A percentile compares a stretch with the other conserved stretches of the same genome.
Conservation (phyloP, 2,113 vertebrate genomes). For the Panthera tigris region DNA sequence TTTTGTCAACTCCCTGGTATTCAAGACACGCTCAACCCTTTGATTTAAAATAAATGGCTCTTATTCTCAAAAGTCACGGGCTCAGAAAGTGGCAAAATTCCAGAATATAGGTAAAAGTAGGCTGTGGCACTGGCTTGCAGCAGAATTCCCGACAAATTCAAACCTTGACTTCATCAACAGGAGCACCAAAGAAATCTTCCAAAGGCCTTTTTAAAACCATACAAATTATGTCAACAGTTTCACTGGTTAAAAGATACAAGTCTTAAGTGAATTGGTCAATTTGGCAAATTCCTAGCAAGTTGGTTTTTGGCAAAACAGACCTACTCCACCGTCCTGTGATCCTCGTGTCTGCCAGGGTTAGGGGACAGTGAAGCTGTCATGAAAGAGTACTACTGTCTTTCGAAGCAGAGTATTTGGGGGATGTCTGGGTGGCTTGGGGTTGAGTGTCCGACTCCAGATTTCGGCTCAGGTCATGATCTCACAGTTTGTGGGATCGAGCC, state of each 20-base stretch:
- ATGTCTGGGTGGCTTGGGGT: no score
- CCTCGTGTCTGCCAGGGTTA: neutral
- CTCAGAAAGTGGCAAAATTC: neutral
- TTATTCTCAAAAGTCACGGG: slow-evolving; percentile 23
- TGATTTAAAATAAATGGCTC: slow-evolving; percentile 16
- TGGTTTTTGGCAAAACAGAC: slow-evolving; percentile 11
- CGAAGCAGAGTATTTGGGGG: neutral
- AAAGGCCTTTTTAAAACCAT: neutral
- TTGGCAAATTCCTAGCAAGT: neutral
- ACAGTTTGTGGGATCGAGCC: no score
- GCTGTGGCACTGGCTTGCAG: neutral
- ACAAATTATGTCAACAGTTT: neutral
- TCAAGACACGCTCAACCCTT: neutral
- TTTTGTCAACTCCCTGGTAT: neutral
- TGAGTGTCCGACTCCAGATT: no score
- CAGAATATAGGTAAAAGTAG: neutral
- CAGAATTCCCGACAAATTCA: slow-evolving; percentile 15
- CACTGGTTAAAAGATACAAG: neutral
- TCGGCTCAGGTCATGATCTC: no score
- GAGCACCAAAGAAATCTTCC: neutral
- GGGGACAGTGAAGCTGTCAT: neutral
- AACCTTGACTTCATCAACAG: neutral
- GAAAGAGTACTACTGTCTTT: neutral
- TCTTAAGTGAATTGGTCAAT: neutral
- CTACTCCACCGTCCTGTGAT: neutral